Conservation (phyloP, 30 jellyfish, hydroid and myxozoan species). For the Aurelia sp. region DNA sequence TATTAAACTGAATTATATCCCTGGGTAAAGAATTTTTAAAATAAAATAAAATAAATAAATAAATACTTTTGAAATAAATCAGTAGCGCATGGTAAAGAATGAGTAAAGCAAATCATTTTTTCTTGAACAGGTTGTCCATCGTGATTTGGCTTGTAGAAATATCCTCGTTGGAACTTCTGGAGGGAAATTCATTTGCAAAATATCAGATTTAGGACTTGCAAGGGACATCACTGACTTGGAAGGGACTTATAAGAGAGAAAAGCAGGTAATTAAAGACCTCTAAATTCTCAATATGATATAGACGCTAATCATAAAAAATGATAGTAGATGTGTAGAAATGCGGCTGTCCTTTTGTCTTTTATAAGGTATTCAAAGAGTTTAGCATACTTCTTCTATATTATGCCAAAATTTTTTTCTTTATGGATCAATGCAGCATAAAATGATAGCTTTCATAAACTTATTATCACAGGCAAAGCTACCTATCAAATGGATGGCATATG, state of each 20-base stretch:
- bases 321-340: too few relatives aligned
- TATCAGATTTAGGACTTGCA: slow-evolving; percentile 78
- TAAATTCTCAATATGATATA: too few relatives aligned
- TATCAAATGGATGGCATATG: slow-evolving; percentile 85
- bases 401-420: too few relatives aligned
- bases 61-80: too few relatives aligned
- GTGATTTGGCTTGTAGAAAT: slow-evolving; percentile 76
- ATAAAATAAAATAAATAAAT: too few relatives aligned
- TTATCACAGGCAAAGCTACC: slow-evolving; percentile 64
- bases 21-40: too few relatives aligned
- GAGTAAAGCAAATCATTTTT: background rate
- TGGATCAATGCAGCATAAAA: too few relatives aligned
- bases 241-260: slow-evolving; percentile 54
- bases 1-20: too few relatives aligned
- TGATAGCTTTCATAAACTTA: background rate
- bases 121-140: slow-evolving; percentile 56
- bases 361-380: too few relatives aligned
- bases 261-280: slow-evolving; percentile 1
- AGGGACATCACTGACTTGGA: slow-evolving; percentile 31
- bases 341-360: too few relatives aligned
- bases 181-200: slow-evolving; percentile 52
- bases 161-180: slow-evolving; percentile 55
- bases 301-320: too few relatives aligned
- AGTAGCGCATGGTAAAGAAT: background rate
- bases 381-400: too few relatives aligned